Conservation (phyloP, 2,797 vertebrate genomes). For the Sandelia bainsii region DNA sequence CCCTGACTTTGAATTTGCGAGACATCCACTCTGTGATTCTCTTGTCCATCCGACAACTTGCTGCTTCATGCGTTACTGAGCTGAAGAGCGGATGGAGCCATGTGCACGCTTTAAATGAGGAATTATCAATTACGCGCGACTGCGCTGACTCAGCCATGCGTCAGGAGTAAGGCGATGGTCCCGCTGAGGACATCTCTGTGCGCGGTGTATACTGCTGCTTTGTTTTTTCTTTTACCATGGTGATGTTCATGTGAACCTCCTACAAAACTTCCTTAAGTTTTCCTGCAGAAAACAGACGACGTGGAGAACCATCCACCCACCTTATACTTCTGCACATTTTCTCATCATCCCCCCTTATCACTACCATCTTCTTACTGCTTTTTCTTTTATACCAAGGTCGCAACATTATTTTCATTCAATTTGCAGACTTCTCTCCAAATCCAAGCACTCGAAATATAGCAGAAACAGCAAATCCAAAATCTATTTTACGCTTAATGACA, state of each 20-base stretch:
- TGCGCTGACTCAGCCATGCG: constrained; percentile 73
- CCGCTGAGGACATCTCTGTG: background rate
- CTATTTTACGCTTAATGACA: too few species aligned
- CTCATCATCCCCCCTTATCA: too few species aligned
- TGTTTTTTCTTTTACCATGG: constrained; percentile 45
- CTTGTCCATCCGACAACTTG: constrained; percentile 15
- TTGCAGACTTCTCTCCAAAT: too few species aligned
- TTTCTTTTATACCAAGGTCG: too few species aligned
- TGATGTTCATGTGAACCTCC: constrained; percentile 6
- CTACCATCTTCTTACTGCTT: too few species aligned
- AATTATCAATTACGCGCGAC: constrained; percentile 35
- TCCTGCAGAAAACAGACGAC: background rate
- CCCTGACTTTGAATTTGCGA: constrained; percentile 18
- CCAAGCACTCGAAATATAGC: too few species aligned
- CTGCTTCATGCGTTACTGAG: constrained; percentile 28
- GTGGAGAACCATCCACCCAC: background rate
- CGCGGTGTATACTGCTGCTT: background rate
- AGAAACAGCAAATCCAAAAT: too few species aligned
- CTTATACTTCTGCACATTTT: too few species aligned
- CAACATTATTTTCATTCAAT: too few species aligned
- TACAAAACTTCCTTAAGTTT: background rate
- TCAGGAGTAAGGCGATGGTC: constrained; percentile 69
- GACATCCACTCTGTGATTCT: constrained; percentile 40
- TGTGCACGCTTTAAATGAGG: constrained; percentile 29
- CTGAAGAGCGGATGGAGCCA: constrained; percentile 25